These are phyloP conservation scores for Dendrocopos noguchii DNA, from an alignment of 2,113 vertebrate species.

Conservation along the genomic window DNA sequence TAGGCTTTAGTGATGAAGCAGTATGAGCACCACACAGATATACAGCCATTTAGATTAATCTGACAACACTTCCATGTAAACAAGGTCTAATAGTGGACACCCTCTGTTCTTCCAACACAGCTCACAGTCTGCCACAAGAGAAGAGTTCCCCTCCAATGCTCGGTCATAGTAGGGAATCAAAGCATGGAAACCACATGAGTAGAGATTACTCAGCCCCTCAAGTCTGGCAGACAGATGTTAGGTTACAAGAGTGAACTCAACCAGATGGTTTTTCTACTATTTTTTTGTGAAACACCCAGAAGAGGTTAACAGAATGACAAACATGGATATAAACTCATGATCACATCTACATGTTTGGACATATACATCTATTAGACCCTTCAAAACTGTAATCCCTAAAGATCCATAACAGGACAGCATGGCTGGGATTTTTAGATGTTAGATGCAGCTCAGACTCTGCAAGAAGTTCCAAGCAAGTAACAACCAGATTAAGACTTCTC, in stretches of 20 bases:
- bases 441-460: not conserved
- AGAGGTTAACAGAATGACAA: not conserved
- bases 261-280: not conserved
- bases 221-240: conserved; percentile 45
- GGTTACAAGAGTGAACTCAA: not conserved
- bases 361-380: not conserved
- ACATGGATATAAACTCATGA: not conserved
- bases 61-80: not conserved
- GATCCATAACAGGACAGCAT: not conserved
- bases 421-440: not conserved
- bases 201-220: not conserved
- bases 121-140: not conserved
- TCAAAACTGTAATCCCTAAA: not conserved
- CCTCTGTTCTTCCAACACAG: not conserved
- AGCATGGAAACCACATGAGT: conserved; percentile 27
- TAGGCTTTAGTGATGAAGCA: not conserved
- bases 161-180: fast-evolving
- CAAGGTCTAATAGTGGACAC: not conserved
- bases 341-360: not conserved
- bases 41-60: not conserved
- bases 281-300: not conserved
- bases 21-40: not conserved
- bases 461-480: not conserved
- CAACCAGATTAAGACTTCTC: not conserved
- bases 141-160: not conserved